Evolutionary conservation across 1,140 invertebrate genomes (phyloP), one percentile per base, ranked within the genome.

Genomic region (Andricus grossulariae): DNA sequence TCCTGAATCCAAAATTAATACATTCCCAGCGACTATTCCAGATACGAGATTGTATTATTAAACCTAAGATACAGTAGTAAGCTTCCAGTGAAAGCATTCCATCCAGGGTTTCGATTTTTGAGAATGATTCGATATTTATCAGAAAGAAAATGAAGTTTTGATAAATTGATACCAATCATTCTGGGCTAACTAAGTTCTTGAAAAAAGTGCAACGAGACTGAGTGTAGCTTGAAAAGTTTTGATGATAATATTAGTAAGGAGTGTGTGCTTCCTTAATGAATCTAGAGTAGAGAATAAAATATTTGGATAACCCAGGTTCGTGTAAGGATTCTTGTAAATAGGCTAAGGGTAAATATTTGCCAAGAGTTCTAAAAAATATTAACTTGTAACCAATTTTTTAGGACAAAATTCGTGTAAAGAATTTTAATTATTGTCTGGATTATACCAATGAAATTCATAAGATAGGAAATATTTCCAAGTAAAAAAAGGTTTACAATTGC

Each of bases 31-130:
- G 25, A 66, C 32, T 6, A 66, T 66, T 66, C 60, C 60, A 66
- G 60, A 32, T 66, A 39, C 60, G n/a, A 10, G 52, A 19, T 54
- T 66, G 25, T 66, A 32, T 45, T 66, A 66, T 5, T 54, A 19
- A 45, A 10, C 0, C 18, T 54, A 54, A 54, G 52, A 54, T 54
- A 54, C 52, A 54, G 52, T 54, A 66, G 60, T 66, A 39, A 32
- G 60, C 60, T 66, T 66, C 60, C 60, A 66, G 16, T 66, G 32
- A 66, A 66, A 66, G 60, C 76, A 78, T 78, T 78, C 76, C 76
- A 78, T 78, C 76, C 76, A 78, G 70, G 70, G 54, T 78, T 73
- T 73, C 52, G 45, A 71, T 50, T 66, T 71, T 50, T 45, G 19
- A 70, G 45, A 75, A 60, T 75, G 15, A 55, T 60, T 74, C n/a